phyloP scores from a whole-genome alignment of 2,888 invertebrate species.

The Mimachlamys varia region DNA sequence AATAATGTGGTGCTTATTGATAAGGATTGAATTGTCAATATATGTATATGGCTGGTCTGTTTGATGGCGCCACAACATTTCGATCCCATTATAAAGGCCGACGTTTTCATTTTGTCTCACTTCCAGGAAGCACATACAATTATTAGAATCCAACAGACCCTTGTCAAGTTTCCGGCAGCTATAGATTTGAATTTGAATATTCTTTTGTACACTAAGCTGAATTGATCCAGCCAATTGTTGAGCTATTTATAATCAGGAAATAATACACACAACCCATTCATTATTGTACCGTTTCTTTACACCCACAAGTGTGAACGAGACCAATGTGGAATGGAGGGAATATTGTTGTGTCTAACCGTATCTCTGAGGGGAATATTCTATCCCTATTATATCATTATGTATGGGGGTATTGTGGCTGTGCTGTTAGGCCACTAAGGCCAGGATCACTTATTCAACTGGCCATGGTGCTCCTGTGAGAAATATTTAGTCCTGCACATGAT shows the following conservation, averaged over 20 bases:
- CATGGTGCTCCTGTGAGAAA: too few relatives aligned
- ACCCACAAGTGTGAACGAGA: background rate
- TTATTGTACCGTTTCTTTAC: background rate
- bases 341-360: too few relatives aligned
- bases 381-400: too few relatives aligned
- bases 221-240: background rate
- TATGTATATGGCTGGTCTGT: too few relatives aligned
- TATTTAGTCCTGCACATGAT: too few relatives aligned
- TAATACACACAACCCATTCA: background rate
- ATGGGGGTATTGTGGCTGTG: too few relatives aligned
- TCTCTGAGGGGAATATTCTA: too few relatives aligned
- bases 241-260: background rate
- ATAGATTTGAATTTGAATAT: background rate
- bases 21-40: too few relatives aligned
- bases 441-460: too few relatives aligned
- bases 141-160: background rate
- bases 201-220: background rate
- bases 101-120: background rate
- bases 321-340: background rate
- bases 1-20: too few relatives aligned
- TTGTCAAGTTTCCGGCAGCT: background rate
- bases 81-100: background rate
- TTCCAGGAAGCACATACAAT: constrained; percentile 16
- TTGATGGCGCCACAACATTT: too few relatives aligned
- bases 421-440: too few relatives aligned